Percentiles rank a stretch among this genome's conserved stretches.
Evolutionary conservation across 2,797 vertebrate genomes (phyloP).

Genomic region (Cichlasoma orientale): DNA sequence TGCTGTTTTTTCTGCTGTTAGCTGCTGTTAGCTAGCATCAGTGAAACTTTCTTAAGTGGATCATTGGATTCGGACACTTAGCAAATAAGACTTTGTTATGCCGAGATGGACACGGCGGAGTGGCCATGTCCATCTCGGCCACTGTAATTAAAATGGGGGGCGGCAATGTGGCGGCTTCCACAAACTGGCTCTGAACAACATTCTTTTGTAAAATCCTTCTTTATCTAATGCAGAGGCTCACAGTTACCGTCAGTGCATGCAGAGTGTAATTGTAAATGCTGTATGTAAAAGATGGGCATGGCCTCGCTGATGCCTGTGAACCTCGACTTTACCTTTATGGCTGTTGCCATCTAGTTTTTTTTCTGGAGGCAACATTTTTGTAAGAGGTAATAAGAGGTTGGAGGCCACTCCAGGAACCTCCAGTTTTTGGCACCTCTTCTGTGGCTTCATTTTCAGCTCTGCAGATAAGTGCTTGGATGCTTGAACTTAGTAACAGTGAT

Average conservation of each 20-base stretch:
- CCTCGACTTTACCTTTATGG: not conserved
- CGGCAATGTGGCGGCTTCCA: too few relatives aligned
- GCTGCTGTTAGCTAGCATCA: too few relatives aligned
- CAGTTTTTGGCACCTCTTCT: not conserved
- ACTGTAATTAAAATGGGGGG: too few relatives aligned
- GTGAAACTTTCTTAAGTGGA: too few relatives aligned
- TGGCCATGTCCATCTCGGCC: too few relatives aligned
- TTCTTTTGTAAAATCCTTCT: not conserved
- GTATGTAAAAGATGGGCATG: not conserved
- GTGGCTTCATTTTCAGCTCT: not conserved
- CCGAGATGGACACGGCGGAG: too few relatives aligned
- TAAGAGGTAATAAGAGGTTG: not conserved
- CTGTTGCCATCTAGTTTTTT: not conserved
- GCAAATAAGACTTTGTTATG: too few relatives aligned
- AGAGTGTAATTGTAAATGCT: not conserved
- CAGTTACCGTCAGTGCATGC: not conserved
- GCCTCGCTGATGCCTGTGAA: not conserved
- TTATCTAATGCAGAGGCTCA: not conserved
- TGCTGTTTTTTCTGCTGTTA: too few relatives aligned
- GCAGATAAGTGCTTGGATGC: not conserved
- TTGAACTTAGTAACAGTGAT: not conserved
- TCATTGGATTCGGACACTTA: too few relatives aligned
- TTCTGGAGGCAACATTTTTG: not conserved
- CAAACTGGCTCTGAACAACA: not conserved
- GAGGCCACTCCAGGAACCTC: not conserved